Base-by-base conservation (phyloP, 1,140 invertebrate genomes). In the Papilio machaon region DNA sequence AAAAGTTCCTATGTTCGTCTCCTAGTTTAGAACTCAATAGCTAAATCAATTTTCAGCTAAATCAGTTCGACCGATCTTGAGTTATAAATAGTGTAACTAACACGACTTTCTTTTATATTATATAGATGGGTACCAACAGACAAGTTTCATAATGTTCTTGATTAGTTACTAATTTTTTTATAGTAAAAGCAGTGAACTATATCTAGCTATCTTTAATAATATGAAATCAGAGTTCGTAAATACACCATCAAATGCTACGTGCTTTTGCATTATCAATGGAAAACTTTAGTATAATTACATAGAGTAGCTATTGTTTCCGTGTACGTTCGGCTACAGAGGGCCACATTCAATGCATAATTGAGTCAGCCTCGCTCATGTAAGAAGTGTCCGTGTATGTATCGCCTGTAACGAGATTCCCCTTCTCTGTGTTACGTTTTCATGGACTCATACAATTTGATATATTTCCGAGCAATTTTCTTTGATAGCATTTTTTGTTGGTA, bases 301-400 rank as follows among this genome's bases (percentile, higher is more conserved):
- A 64, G 19, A 23, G 60, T 64, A 11, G 19, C 60, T 64, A 64
- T 64, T 64, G 23, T 64, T 64, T 64, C 60, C 60, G 19, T 64
- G 23, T 64, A 64, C 60, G 19, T 64, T 23, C 60, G 60, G 19
- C 60, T 64, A 23, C 23, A 64, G 23, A 19, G 58, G 60, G 60
- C 60, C 60, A 23, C 60, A 64, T 64, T 64, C 19, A 64, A 64
- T 64, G 60, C 60, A 64, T 64, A 64, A 64, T 64, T 64, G 60
- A 64, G 60, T 64, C 60, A 23, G 58, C 58, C n/a, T 60, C 58
- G 58, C 58, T 60, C 58, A 7, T 64, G 19, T 10, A 23, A n/a
- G 58, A 60, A 60, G n/a, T 10, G 8, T 60, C n/a, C 30, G 19
- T 64, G 11, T 64, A 60, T 23, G 58, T 60, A 64, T 30, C 19